phyloP scores from a whole-genome alignment of 2,797 vertebrate species.

The Crax fasciolata region DNA sequence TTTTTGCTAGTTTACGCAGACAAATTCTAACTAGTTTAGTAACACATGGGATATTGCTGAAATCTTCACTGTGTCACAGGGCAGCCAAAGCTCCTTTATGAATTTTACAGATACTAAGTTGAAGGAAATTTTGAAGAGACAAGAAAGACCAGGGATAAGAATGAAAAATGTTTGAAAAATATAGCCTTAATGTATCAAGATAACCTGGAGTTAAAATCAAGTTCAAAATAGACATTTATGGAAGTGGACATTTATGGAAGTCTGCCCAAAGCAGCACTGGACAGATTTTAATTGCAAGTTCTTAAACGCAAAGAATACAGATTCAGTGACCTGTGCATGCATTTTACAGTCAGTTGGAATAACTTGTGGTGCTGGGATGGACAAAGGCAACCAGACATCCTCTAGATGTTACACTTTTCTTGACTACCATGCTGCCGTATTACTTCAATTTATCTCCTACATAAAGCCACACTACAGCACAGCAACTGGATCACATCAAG shows the following conservation, averaged over 20 bases:
- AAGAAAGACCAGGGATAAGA: neutral
- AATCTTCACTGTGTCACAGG: neutral
- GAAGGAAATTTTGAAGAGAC: neutral
- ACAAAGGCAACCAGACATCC: neutral
- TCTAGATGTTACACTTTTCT: neutral
- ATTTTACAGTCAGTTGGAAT: neutral
- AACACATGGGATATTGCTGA: fast-evolving
- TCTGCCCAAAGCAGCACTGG: neutral
- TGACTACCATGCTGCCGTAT: neutral
- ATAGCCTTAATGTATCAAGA: neutral
- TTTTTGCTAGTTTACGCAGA: neutral
- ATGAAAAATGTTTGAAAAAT: neutral
- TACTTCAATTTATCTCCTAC: neutral
- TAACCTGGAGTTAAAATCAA: neutral
- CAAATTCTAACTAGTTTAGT: neutral
- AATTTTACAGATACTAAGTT: neutral
- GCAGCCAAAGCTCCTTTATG: neutral
- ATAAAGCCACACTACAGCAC: neutral
- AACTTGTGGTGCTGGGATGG: neutral
- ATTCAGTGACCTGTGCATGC: neutral
- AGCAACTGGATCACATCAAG: neutral
- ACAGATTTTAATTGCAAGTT: neutral
- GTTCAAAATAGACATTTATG: neutral
- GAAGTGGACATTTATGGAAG: neutral
- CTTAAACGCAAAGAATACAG: neutral